Base-by-base conservation (phyloP, 1,140 invertebrate species). In the Eriosoma lanigerum region DNA sequence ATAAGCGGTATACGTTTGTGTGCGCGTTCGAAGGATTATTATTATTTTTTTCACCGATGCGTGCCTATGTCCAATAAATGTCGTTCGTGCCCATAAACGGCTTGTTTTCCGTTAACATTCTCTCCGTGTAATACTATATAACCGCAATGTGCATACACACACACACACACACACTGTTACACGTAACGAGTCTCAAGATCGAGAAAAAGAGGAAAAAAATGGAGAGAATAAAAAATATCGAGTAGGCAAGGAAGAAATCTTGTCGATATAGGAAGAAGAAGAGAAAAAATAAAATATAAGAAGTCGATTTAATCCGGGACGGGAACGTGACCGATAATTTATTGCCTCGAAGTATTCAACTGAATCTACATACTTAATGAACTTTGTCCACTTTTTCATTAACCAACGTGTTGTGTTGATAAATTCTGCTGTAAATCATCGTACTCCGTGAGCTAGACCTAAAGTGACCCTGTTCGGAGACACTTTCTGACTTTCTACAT, bases 331-430 rank as follows among this genome's bases (percentile, higher is more conserved):
- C 54, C 54, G 38, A 62, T 78, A 78, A 78, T 78, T 78, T 78
- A 78, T 78, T 46, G 73, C 29, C 54, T 60, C 38, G 54, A 12
- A 38, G 54, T 46, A 10, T 78, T 46, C 54, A 13, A 3, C 54
- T 78, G 54, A 78, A 78, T 78, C 73, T 78, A 78, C 73, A 78
- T 78, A 78, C 73, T 78, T 78, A 78, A 78, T 78, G 73, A 78
- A 78, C 73, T 78, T 78, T 78, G 56, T 78, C 54, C 73, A 26
- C 52, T 60, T 56, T 78, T 78, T 78, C 56, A 78, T 78, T 78
- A 78, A 78, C 54, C 38, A 46, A 60, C 73, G 38, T 50, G 52
- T 58, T 26, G 21, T 46, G 56, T 78, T 24, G 56, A 56, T 56
- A 75, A 58, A 75, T 44, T 58, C 72, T 21, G 52, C 32, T 26